Evolutionary conservation across 1,140 invertebrate genomes (phyloP), one percentile per base, ranked within the genome.

Genomic region (Anthonomus grandis): DNA sequence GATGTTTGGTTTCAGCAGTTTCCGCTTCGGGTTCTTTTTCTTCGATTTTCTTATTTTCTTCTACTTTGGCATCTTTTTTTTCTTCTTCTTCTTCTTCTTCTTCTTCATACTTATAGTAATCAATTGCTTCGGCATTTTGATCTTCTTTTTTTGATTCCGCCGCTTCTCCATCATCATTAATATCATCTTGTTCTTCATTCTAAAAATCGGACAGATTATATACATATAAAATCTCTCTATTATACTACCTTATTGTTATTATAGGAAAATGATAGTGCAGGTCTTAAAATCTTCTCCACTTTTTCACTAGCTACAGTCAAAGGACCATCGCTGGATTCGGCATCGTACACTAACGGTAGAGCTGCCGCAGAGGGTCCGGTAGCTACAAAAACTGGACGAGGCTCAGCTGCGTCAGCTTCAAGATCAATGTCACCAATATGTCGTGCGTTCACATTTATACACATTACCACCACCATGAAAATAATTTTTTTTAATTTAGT

Each of bases 221-320:
- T n/a, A n/a, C n/a, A n/a, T n/a, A n/a, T n/a, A n/a, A n/a, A n/a
- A n/a, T n/a, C n/a, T n/a, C n/a, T n/a, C n/a, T n/a, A n/a, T n/a
- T 45, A 15, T 45, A 23, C 18, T 27, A 23, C 12, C 39, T 53
- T 53, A 23, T 58, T 48, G 13, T 52, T 63, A 51, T 62, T 65
- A n/a, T 61, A 67, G 4, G 64, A 62, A 50, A 67, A 69, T 1
- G 64, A 54, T 21, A 64, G 17, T 9, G 65, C 65, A 18, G 47
- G 58, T 31, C 41, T 47, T 24, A 69, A 47, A 12, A 64, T 45
- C 50, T 68, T 68, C 45, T 63, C 64, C 3, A 64, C 56, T 60
- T 64, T 63, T 55, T 63, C 60, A 58, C 64, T 66, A 19, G 60
- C 60, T 27, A 51, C 50, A 24, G 42, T 53, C 17, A 56, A 36